Conservation (phyloP, 2,797 vertebrate genomes). For the Neomorphus geoffroyi region DNA sequence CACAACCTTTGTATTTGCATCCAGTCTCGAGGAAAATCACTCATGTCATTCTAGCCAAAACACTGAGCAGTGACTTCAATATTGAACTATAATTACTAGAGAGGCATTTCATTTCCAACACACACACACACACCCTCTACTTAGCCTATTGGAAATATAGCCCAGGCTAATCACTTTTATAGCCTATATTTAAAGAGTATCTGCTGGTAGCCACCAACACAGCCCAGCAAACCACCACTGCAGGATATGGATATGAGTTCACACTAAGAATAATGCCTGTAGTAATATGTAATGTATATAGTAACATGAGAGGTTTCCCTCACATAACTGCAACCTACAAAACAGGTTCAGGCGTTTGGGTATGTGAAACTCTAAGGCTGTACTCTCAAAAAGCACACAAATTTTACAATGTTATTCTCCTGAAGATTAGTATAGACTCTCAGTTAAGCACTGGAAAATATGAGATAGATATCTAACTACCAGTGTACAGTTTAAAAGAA, state of each 20-base stretch:
- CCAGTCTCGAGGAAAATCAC: not conserved
- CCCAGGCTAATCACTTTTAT: not conserved
- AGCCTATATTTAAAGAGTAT: not conserved
- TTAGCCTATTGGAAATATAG: no score
- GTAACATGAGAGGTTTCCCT: not conserved
- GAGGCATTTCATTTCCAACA: not conserved
- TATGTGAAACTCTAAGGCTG: not conserved
- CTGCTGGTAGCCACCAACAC: not conserved
- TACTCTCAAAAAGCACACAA: not conserved
- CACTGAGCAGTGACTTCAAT: not conserved
- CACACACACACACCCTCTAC: no score
- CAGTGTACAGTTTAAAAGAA: not conserved
- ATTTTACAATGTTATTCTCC: not conserved
- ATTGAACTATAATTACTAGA: not conserved
- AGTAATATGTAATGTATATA: no score
- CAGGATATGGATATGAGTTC: not conserved
- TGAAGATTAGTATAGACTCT: not conserved
- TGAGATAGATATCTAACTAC: not conserved
- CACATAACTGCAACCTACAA: not conserved
- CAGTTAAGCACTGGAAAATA: not conserved
- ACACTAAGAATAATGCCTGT: not conserved
- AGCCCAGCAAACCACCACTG: not conserved
- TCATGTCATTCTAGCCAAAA: not conserved
- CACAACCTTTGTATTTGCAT: not conserved
- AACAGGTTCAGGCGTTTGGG: not conserved